Evolutionary conservation across 2,888 invertebrate species (phyloP), one percentile per base, ranked within the genome.

Genomic region (Agrotis clavis): DNA sequence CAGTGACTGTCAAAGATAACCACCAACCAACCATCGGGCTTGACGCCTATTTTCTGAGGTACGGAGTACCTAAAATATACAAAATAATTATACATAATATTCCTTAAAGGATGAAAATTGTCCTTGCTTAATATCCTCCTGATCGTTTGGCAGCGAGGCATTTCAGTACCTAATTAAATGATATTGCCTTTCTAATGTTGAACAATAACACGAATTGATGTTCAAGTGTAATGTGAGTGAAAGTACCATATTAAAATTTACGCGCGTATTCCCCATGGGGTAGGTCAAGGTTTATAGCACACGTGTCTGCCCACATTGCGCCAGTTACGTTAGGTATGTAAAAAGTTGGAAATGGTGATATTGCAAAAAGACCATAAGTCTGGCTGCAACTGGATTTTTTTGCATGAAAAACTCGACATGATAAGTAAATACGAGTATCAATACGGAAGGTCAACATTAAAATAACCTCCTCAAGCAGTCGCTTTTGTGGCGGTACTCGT

Each of bases 81-180:
- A 9, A 9, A n/a, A n/a, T n/a, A n/a, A n/a, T n/a, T n/a, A n/a
- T n/a, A 41, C 9, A 11, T 41, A 11, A 41, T 41, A 41, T 35
- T 41, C 1, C 2, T 9, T 11, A 11, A 9, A 41, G 41, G 41
- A 11, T 41, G 41, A 41, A 41, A 57, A 70, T 69, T 45, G 63
- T 51, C 13, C 57, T 56, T 59, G 51, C 45, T 41, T 78, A 70
- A 69, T 30, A 41, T 48, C 14, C 45, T 18, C 21, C 21, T 54
- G 21, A 70, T 74, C 71, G 60, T 74, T 74, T 66, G 35, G 25
- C 14, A 50, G 64, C 59, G 67, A 71, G 69, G 50, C 53, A 16
- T 25, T 60, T 30, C 61, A 56, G 60, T 63, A n/a, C n/a, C n/a
- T n/a, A 72, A 77, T 84, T 63, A 83, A 79, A 79, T 73, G 54